These are phyloP conservation scores for Maconellicoccus hirsutus DNA, from an alignment of 1,140 invertebrate species.

Conservation along the genomic window DNA sequence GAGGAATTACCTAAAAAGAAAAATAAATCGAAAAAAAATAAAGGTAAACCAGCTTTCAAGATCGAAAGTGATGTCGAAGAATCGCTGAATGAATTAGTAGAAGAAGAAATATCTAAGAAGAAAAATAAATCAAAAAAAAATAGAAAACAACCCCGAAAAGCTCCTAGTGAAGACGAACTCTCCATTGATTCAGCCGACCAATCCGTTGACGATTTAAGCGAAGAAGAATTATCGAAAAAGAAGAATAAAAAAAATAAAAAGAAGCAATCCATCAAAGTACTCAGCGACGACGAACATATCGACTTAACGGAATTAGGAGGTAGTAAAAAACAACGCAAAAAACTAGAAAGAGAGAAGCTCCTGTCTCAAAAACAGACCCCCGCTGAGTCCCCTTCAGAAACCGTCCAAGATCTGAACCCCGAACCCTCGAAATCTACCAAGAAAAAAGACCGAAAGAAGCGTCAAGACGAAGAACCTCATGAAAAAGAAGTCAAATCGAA, in stretches of 20 bases:
- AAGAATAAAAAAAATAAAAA: slow-evolving; percentile 30
- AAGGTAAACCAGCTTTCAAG: slow-evolving; percentile 23
- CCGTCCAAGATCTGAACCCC: not conserved
- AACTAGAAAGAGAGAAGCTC: slow-evolving; percentile 28
- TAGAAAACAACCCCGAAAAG: not conserved
- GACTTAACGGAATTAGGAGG: slow-evolving; percentile 32
- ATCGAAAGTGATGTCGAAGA: slow-evolving; percentile 25
- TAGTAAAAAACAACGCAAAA: slow-evolving; percentile 41
- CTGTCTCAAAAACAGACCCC: slow-evolving; percentile 23
- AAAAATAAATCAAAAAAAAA: not conserved
- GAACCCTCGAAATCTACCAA: not conserved
- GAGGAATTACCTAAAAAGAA: slow-evolving; percentile 23
- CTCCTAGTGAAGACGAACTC: not conserved
- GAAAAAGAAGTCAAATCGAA: not conserved
- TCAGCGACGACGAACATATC: slow-evolving; percentile 22
- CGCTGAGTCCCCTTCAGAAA: not conserved
- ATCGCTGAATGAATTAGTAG: not conserved
- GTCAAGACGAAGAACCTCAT: not conserved
- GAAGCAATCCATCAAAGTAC: not conserved
- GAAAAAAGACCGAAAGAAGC: not conserved
- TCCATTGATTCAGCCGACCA: not conserved
- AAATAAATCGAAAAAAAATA: slow-evolving; percentile 6
- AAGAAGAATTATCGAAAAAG: slow-evolving; percentile 21
- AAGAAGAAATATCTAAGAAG: slow-evolving; percentile 23
- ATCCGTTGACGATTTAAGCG: not conserved